Percentiles rank a stretch among this genome's conserved stretches.
Evolutionary conservation across 2,113 vertebrate genomes (phyloP).

Genomic region (Equus quagga): DNA sequence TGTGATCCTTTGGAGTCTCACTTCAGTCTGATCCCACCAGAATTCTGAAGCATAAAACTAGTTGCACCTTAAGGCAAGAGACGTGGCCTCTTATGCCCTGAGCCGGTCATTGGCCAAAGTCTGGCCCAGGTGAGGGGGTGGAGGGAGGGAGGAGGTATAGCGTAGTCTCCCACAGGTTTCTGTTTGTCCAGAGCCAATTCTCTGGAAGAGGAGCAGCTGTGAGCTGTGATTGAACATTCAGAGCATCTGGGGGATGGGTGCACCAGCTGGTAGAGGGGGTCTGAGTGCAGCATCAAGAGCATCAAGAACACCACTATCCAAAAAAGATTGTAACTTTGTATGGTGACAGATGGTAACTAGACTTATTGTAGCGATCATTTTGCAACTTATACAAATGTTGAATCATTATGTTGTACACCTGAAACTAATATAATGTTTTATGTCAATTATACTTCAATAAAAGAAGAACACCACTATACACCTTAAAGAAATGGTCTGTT

Average conservation of each 20-base stretch:
- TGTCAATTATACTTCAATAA: too few relatives aligned
- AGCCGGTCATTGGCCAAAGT: not conserved
- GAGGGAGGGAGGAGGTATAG: not conserved
- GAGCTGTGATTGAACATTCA: not conserved
- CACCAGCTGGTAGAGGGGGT: not conserved
- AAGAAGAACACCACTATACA: not conserved
- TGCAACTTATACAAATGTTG: too few relatives aligned
- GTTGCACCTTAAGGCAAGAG: not conserved
- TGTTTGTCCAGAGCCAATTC: not conserved
- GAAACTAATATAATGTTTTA: too few relatives aligned
- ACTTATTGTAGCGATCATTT: too few relatives aligned
- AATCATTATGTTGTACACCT: too few relatives aligned
- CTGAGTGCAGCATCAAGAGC: not conserved
- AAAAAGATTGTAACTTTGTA: too few relatives aligned
- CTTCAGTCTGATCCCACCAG: not conserved
- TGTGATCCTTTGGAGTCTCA: not conserved
- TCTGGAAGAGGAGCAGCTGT: not conserved
- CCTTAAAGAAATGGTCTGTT: not conserved
- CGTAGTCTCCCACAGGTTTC: not conserved
- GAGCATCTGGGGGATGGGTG: not conserved
- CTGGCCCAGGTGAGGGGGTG: not conserved
- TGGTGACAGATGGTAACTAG: too few relatives aligned
- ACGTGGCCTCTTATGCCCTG: not conserved
- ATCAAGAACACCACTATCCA: not conserved
- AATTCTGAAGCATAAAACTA: slow-evolving; percentile 5